These are phyloP conservation scores for Orestias chungarensis DNA, from an alignment of 2,797 vertebrate genomes.

Conservation along the genomic window DNA sequence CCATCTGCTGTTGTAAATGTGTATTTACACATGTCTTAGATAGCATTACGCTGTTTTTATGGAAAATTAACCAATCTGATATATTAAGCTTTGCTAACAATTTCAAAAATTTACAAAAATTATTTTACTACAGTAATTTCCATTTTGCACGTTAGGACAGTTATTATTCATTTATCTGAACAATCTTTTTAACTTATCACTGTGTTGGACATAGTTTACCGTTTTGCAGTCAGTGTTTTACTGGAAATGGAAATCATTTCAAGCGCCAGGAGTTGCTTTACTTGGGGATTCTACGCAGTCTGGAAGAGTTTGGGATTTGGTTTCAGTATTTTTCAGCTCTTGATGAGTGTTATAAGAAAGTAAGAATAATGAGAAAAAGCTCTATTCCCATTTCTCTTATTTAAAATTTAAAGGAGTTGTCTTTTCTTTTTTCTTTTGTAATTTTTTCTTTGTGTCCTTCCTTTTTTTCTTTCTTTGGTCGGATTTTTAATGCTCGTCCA, in stretches of 20 bases:
- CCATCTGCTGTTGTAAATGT: conserved; percentile 39
- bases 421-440: neutral
- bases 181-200: neutral
- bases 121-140: neutral
- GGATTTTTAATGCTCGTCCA: neutral
- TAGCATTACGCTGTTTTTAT: neutral
- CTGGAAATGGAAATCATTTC: neutral
- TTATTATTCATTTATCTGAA: neutral
- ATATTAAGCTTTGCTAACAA: neutral
- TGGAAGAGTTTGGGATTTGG: neutral
- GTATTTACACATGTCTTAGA: neutral
- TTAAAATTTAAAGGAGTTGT: neutral
- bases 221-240: neutral
- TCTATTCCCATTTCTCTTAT: neutral
- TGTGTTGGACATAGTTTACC: neutral
- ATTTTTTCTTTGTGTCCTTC: neutral
- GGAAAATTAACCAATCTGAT: neutral
- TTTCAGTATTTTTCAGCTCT: neutral
- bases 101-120: neutral
- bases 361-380: neutral
- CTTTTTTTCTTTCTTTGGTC: neutral
- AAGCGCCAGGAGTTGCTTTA: neutral
- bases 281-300: neutral
- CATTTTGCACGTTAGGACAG: neutral
- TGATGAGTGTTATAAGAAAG: neutral